Percentiles rank a stretch among this genome's conserved stretches.
Evolutionary conservation across 2,113 vertebrate genomes (phyloP).

Genomic region (Gulo gulo): DNA sequence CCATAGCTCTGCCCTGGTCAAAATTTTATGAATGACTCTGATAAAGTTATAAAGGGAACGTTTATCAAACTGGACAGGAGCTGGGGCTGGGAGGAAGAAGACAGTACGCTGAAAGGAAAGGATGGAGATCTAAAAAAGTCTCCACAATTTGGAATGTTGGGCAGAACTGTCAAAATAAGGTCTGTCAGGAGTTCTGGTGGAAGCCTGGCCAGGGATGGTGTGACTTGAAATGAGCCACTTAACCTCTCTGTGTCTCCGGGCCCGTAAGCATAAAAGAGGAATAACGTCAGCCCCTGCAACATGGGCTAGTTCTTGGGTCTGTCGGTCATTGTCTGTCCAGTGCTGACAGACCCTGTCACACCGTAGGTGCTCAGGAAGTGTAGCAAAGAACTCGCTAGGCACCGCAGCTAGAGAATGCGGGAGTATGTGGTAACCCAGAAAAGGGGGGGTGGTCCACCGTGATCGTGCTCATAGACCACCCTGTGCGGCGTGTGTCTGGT

Average conservation of each 20-base stretch:
- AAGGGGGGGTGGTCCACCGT: not conserved
- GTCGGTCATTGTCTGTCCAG: not conserved
- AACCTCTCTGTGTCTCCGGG: not conserved
- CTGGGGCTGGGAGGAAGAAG: not conserved
- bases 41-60: not conserved
- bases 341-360: not conserved
- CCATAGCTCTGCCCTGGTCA: not conserved
- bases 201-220: not conserved
- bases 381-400: not conserved
- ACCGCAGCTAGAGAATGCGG: too few species aligned
- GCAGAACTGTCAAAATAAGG: not conserved
- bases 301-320: not conserved
- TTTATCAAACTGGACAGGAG: not conserved
- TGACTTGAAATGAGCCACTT: not conserved
- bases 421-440: not conserved
- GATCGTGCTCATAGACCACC: not conserved
- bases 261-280: not conserved
- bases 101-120: not conserved
- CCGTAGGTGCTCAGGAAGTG: not conserved
- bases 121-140: not conserved
- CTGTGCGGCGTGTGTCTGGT: not conserved
- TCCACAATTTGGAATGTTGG: not conserved
- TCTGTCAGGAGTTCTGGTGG: not conserved
- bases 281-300: not conserved
- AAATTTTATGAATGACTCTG: conserved; percentile 24